Evolutionary conservation across 2,888 invertebrate species (phyloP).

Genomic region (Spodoptera exigua): DNA sequence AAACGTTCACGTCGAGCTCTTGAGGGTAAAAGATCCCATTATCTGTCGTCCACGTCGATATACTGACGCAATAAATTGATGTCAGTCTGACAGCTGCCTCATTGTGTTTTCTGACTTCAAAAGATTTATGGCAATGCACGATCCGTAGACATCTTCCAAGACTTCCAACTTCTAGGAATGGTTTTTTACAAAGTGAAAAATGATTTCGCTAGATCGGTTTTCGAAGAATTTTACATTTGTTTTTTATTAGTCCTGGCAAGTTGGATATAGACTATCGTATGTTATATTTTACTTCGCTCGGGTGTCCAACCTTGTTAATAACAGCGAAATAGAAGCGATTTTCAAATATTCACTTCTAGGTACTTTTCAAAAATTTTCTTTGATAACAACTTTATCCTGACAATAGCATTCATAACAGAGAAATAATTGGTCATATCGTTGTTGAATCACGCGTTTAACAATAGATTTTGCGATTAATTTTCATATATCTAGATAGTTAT

Average conservation of each 20-base stretch:
- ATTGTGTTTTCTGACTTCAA: conserved; percentile 43
- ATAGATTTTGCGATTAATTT: no score
- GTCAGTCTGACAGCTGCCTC: conserved; percentile 41
- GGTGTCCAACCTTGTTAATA: no score
- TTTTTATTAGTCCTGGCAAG: conserved; percentile 10
- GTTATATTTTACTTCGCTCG: no score
- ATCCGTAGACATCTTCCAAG: conserved; percentile 9
- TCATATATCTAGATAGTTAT: no score
- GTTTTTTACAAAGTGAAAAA: conserved; percentile 37
- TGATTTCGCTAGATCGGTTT: conserved; percentile 25
- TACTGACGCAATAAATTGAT: conserved; percentile 57
- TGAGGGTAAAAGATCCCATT: conserved; percentile 38
- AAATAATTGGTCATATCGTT: no score
- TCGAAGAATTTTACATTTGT: conserved; percentile 24
- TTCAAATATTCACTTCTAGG: no score
- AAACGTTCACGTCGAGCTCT: not conserved
- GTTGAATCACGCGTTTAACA: no score
- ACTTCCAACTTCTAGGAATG: conserved; percentile 15
- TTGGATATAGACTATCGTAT: not conserved
- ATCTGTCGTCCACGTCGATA: conserved; percentile 51
- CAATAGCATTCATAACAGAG: no score
- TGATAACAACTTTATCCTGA: no score
- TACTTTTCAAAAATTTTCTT: no score
- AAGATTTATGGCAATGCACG: conserved; percentile 47
- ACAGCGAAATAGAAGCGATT: no score